These are phyloP conservation scores for Nixonia krombeini DNA, from an alignment of 1,140 invertebrate genomes.

Conservation along the genomic window DNA sequence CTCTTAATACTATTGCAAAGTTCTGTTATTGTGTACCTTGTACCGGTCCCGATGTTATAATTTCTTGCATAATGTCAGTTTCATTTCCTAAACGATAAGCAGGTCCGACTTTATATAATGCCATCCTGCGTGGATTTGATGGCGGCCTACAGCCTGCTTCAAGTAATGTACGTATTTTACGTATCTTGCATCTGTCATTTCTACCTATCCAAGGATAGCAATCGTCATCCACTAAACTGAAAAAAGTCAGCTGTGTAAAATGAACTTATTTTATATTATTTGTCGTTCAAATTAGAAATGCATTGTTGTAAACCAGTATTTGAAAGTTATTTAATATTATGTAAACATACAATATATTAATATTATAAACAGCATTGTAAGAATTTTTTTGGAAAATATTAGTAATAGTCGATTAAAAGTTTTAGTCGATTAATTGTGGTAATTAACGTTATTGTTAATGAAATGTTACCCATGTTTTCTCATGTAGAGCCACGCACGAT, in stretches of 20 bases:
- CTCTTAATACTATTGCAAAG: no score
- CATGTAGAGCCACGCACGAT: slow-evolving; percentile 91
- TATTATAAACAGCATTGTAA: no score
- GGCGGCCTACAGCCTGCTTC: slow-evolving; percentile 71
- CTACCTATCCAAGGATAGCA: slow-evolving; percentile 86
- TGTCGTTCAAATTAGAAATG: background rate
- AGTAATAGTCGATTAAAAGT: no score
- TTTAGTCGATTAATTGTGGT: no score
- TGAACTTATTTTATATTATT: no score
- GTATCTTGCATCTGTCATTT: slow-evolving; percentile 74
- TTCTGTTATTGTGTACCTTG: slow-evolving; percentile 79
- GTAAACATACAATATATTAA: no score
- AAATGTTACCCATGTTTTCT: slow-evolving; percentile 82
- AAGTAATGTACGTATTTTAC: slow-evolving; percentile 65
- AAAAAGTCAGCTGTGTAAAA: no score
- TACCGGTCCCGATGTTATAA: slow-evolving; percentile 91
- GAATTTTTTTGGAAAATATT: no score
- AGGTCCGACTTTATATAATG: slow-evolving; percentile 85
- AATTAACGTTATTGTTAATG: no score
- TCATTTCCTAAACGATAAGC: slow-evolving; percentile 85
- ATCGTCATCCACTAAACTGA: slow-evolving; percentile 82
- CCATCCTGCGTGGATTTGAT: slow-evolving; percentile 69
- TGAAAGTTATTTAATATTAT: no score
- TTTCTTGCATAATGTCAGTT: slow-evolving; percentile 93
- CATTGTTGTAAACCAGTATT: no score